Percentiles rank a stretch among this genome's conserved stretches.
These are phyloP conservation scores for Drosophila hamatofila DNA, from an alignment of 2,888 invertebrate species.

Conservation along the genomic window DNA sequence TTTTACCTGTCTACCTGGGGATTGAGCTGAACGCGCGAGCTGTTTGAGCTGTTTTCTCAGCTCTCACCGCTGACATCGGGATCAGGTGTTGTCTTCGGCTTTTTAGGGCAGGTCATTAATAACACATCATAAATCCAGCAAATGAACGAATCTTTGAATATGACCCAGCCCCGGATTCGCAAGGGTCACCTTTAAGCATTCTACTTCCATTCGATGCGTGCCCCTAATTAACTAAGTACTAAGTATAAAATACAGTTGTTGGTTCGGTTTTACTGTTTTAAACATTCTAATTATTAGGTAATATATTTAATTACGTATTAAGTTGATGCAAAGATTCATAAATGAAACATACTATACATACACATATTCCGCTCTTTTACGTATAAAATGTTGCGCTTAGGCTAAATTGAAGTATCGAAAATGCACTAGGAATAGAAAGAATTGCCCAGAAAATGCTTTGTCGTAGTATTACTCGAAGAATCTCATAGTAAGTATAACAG, in stretches of 20 bases:
- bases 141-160: constrained; percentile 49
- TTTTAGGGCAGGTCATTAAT: constrained; percentile 77
- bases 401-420: constrained; percentile 35
- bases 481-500: constrained; percentile 22
- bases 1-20: constrained; percentile 41
- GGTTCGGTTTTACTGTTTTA: constrained; percentile 18
- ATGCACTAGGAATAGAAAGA: constrained; percentile 43
- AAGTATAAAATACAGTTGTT: constrained; percentile 3
- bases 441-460: constrained; percentile 16
- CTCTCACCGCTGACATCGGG: constrained; percentile 21
- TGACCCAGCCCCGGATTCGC: constrained; percentile 15
- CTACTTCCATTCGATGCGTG: neutral
- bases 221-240: neutral
- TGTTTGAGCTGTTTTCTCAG: constrained; percentile 3
- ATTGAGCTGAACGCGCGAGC: constrained; percentile 4
- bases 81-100: constrained; percentile 64
- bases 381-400: constrained; percentile 23
- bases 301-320: constrained; percentile 75
- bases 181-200: neutral
- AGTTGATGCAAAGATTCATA: constrained; percentile 60
- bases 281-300: constrained; percentile 47
- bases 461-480: constrained; percentile 19
- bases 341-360: constrained; percentile 54
- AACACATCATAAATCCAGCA: constrained; percentile 51
- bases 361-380: constrained; percentile 18